Evolutionary conservation across 2,797 vertebrate species (phyloP).

Genomic region (Acestrorhynchus altus): DNA sequence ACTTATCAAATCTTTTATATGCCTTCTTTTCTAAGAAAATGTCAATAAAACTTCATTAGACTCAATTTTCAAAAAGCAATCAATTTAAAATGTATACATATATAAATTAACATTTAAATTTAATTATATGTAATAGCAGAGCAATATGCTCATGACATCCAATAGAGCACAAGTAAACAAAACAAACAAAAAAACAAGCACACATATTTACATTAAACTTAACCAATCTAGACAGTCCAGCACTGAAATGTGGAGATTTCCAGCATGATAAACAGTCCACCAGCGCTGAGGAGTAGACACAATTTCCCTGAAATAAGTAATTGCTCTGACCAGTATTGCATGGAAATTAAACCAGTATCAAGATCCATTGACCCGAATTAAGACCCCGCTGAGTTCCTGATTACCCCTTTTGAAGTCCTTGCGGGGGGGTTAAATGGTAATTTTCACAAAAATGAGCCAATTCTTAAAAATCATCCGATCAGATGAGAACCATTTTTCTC

Average conservation of each 20-base stretch:
- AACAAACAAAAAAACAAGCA: not conserved
- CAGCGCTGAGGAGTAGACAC: not conserved
- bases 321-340: slow-evolving; percentile 48
- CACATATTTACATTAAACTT: not conserved
- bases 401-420: slow-evolving; percentile 57
- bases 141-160: not conserved
- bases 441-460: slow-evolving; percentile 47
- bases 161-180: not conserved
- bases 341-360: slow-evolving; percentile 54
- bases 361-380: slow-evolving; percentile 59
- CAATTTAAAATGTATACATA: not conserved
- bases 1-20: slow-evolving; percentile 21
- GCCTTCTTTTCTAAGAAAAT: not conserved
- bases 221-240: not conserved
- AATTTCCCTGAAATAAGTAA: slow-evolving; percentile 39
- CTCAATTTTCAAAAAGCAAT: not conserved
- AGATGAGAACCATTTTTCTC: slow-evolving; percentile 24
- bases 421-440: slow-evolving; percentile 54
- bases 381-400: slow-evolving; percentile 58
- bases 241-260: not conserved
- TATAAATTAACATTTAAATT: not conserved
- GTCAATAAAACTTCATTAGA: not conserved
- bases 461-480: slow-evolving; percentile 25
- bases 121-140: no score
- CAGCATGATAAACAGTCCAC: not conserved